phyloP scores from a whole-genome alignment of 2,797 vertebrate genomes.

The Remorina albescens region DNA sequence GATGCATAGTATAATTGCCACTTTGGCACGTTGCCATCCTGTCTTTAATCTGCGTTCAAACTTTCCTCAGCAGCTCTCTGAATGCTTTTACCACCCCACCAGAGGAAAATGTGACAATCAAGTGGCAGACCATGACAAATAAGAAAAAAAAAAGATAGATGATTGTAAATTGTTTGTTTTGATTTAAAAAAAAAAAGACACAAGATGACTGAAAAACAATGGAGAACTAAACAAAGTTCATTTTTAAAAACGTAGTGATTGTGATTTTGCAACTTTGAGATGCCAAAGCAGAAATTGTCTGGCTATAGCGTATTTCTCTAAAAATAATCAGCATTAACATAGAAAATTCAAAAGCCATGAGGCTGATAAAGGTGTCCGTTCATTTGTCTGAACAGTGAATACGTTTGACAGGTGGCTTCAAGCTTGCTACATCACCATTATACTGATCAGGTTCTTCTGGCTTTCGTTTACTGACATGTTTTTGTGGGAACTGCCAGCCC shows the following conservation, averaged over 20 bases:
- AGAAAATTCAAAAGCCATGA: not conserved
- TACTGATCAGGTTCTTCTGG: constrained; percentile 22
- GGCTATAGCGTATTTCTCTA: not conserved
- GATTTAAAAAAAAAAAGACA: not conserved
- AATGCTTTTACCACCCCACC: not conserved
- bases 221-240: too few relatives aligned
- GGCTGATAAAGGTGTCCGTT: not conserved
- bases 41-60: constrained; percentile 15
- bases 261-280: not conserved
- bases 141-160: not conserved
- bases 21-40: constrained; percentile 11
- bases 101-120: constrained; percentile 15
- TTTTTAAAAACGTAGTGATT: not conserved
- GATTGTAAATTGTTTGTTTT: not conserved
- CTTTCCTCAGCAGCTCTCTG: constrained; percentile 19
- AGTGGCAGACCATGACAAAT: constrained; percentile 15
- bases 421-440: not conserved
- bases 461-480: not conserved
- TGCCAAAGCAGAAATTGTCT: not conserved
- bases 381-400: constrained; percentile 5
- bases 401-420: not conserved
- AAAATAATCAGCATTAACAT: not conserved
- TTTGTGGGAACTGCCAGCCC: constrained; percentile 7
- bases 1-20: constrained; percentile 39
- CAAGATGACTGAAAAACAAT: constrained; percentile 3